Base-by-base conservation (phyloP, 2,113 vertebrate genomes). In the Neogobius melanostomus region DNA sequence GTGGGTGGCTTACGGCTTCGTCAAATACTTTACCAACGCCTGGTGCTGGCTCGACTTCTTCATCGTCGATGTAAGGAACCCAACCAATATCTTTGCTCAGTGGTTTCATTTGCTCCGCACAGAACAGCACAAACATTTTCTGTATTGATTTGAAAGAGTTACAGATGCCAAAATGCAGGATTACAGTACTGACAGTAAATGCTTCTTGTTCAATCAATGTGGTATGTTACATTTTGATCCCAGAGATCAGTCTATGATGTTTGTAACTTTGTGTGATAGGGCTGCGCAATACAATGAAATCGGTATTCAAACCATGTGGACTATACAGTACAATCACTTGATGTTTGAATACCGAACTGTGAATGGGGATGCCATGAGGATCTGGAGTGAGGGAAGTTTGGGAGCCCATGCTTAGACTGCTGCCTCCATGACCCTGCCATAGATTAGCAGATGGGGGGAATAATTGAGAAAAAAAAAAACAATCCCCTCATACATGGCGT, bases 21-120 rank as follows among this genome's bases (percentile, higher is more conserved):
- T 96, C 83, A 99, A 98, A 84, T 99, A 99, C 92, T 99, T 99
- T 94, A 99, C 97, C 9, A 99, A 99, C 0, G 97, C 97, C 83
- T 99, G 97, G 97, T 99, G 97, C 90, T 99, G 97, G 97, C 89
- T 99, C 78, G 97, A 99, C 93, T 99, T 99, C 95, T 97, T 99
- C 91, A 99, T 99, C 70, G 97, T 99, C 84, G 97, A 97, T 91
- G 97, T 99, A 95, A 92, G 97, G 96, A 51, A 51, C 12, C 15
- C 7, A 47, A 4, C 10, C 7, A 8, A 14, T 51, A 14, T 51
- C 82, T 53, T 84, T 74, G 8, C 7, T 17, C 11, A 44, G 6
- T 45, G 8, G 42, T 64, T 21, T 9, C 28, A 36, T 36, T 36
- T 36, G 28, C 28, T 36, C 28, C 3, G 28, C 4, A 5, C 28